A percentile compares a stretch with the other conserved stretches of the same genome.
phyloP scores from a whole-genome alignment of 2,113 vertebrate species.

The Parus major region DNA sequence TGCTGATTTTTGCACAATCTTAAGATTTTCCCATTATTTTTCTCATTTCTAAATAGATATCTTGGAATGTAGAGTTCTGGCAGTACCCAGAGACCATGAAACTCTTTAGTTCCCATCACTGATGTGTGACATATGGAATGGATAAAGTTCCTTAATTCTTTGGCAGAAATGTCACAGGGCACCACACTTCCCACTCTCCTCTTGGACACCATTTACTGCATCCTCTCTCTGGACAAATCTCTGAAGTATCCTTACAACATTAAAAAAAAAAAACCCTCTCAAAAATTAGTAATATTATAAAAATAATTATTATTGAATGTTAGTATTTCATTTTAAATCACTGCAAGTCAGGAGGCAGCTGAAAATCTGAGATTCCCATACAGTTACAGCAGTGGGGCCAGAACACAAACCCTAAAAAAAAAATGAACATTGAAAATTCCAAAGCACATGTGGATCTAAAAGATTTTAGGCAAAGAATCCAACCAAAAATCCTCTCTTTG shows the following conservation, averaged over 20 bases:
- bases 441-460: not conserved
- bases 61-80: not conserved
- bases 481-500: not conserved
- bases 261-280: fast-evolving
- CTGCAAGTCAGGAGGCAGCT: not conserved
- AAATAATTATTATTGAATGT: not conserved
- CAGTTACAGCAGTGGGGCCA: not conserved
- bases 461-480: not conserved
- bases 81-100: not conserved
- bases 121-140: fast-evolving
- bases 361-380: not conserved
- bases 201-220: too few relatives aligned
- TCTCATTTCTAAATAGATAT: not conserved
- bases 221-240: not conserved
- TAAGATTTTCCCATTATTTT: not conserved
- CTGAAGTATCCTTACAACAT: not conserved
- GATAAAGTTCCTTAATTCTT: not conserved
- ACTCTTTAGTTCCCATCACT: fast-evolving
- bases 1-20: not conserved
- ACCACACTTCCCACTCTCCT: not conserved
- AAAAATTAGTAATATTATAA: not conserved
- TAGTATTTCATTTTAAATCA: not conserved
- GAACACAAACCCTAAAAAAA: not conserved
- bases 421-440: not conserved
- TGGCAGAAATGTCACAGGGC: not conserved